Evolutionary conservation across 2,888 invertebrate species (phyloP).

Genomic region (Hydriomena furcata): DNA sequence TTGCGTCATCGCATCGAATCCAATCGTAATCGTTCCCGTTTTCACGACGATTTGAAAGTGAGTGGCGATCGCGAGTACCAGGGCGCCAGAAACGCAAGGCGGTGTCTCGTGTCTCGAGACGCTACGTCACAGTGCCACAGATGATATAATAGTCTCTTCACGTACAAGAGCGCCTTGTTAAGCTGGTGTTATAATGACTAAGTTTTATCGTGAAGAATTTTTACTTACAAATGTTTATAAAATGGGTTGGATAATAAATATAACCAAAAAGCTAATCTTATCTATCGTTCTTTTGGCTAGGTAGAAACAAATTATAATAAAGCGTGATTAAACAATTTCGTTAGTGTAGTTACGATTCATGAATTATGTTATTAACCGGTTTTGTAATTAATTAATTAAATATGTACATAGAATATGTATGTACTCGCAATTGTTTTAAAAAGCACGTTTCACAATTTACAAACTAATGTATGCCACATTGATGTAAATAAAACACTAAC

Average conservation of each 20-base stretch:
- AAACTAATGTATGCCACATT: slow-evolving; percentile 24
- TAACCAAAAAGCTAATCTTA: too few relatives aligned
- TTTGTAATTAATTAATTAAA: too few relatives aligned
- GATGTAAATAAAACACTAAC: slow-evolving; percentile 20
- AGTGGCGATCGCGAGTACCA: slow-evolving; percentile 56
- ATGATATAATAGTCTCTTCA: neutral
- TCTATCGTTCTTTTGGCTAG: too few relatives aligned
- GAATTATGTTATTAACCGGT: too few relatives aligned
- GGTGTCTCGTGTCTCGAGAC: slow-evolving; percentile 29
- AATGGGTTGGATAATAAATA: too few relatives aligned
- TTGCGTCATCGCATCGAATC: slow-evolving; percentile 26
- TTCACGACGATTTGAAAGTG: slow-evolving; percentile 64
- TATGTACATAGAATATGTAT: too few relatives aligned
- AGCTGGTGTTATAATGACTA: slow-evolving; percentile 12
- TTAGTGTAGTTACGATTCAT: neutral
- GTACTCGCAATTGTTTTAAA: slow-evolving; percentile 6
- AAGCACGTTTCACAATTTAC: slow-evolving; percentile 17
- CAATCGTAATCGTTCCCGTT: slow-evolving; percentile 39
- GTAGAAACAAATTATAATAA: too few relatives aligned
- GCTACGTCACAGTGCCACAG: slow-evolving; percentile 23
- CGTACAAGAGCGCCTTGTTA: slow-evolving; percentile 1
- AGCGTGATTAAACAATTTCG: neutral
- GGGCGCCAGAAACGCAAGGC: slow-evolving; percentile 50
- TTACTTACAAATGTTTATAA: too few relatives aligned
- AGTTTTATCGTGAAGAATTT: neutral